phyloP scores from a whole-genome alignment of 2,888 invertebrate genomes.

The Serripes groenlandicus region DNA sequence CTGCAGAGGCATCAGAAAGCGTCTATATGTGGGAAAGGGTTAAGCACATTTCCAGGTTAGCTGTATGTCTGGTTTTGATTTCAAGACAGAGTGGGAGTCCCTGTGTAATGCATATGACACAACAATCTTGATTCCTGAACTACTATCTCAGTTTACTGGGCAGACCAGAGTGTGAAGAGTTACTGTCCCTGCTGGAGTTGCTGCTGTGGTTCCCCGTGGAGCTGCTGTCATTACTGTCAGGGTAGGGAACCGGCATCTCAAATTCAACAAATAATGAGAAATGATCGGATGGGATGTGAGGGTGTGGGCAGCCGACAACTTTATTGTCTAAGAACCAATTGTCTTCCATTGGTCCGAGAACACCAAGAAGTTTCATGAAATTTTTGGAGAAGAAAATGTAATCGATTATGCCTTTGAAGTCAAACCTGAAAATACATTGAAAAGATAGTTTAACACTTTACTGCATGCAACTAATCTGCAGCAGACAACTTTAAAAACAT shows the following conservation, averaged over 20 bases:
- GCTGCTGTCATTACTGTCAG: conserved; percentile 33
- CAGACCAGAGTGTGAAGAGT: conserved; percentile 19
- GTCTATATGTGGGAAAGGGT: too few relatives aligned
- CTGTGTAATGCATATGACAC: neutral
- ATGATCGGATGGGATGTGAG: conserved; percentile 95
- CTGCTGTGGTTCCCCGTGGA: conserved; percentile 19
- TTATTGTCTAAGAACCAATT: conserved; percentile 94
- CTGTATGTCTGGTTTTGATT: too few relatives aligned
- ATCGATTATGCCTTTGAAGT: conserved; percentile 99
- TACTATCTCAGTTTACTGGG: conserved; percentile 25
- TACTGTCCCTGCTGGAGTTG: conserved; percentile 32
- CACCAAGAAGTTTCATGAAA: conserved; percentile 97
- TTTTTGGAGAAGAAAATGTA: conserved; percentile 99
- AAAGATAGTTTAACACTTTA: neutral
- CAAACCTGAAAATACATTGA: conserved; percentile 91
- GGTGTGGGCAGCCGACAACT: conserved; percentile 99
- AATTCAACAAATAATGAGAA: conserved; percentile 86
- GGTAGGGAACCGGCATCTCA: conserved; percentile 80
- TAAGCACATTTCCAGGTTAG: too few relatives aligned
- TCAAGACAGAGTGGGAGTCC: too few relatives aligned
- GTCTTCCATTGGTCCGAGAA: conserved; percentile 96
- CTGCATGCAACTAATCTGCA: neutral
- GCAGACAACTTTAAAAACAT: too few relatives aligned
- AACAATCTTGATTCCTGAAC: neutral
- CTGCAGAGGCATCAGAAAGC: too few relatives aligned